These are phyloP conservation scores for Pristionchus arcanus DNA, from an alignment of 2,888 invertebrate species.

Conservation along the genomic window DNA sequence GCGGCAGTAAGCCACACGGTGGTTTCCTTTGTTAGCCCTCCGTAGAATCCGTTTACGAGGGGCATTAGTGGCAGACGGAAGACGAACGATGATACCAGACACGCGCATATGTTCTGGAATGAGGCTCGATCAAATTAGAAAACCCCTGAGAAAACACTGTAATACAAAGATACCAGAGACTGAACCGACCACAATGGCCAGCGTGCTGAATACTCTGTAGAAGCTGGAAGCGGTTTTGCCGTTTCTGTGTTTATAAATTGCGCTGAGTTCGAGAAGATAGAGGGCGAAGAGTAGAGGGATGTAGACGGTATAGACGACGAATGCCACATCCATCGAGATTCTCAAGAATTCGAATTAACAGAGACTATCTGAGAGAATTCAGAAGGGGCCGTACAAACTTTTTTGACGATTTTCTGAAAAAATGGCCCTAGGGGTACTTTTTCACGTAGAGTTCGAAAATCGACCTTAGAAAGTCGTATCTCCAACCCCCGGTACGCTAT, in stretches of 20 bases:
- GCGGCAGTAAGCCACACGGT: background rate
- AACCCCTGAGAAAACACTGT: background rate
- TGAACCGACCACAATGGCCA: background rate
- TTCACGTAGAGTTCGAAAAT: no score
- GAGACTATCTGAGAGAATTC: no score
- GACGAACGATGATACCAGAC: background rate
- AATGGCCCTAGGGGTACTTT: no score
- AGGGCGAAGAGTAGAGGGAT: background rate
- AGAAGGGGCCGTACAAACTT: no score
- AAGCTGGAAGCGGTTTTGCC: background rate
- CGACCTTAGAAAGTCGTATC: no score
- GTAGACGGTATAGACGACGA: background rate
- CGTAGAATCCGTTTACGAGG: background rate
- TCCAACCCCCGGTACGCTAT: no score
- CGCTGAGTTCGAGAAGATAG: background rate
- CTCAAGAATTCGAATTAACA: no score
- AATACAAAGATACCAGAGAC: no score
- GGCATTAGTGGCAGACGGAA: constrained; percentile 4
- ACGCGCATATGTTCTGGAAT: background rate
- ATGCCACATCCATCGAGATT: background rate
- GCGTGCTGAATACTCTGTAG: background rate
- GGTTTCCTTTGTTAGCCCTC: background rate
- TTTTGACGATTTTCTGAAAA: no score
- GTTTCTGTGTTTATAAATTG: background rate
- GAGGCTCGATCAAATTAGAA: no score